These are phyloP conservation scores for Polyommatus iphigenia DNA, from an alignment of 2,888 invertebrate genomes.

Conservation along the genomic window DNA sequence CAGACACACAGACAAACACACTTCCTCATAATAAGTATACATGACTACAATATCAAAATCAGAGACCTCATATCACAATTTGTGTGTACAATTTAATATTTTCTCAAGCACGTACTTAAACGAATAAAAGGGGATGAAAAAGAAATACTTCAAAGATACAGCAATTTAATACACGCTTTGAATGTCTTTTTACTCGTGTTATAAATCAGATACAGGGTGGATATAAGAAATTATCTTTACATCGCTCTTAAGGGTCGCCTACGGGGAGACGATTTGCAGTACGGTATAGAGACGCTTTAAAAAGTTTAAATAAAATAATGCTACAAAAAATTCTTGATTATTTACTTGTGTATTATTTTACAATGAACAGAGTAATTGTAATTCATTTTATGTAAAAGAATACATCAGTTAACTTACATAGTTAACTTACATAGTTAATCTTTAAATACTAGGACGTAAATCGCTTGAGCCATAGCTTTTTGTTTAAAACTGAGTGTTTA, in stretches of 20 bases:
- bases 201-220: slow-evolving; percentile 5
- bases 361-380: too few species aligned
- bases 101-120: slow-evolving; percentile 18
- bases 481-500: too few species aligned
- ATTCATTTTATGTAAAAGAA: too few species aligned
- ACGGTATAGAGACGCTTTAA: neutral
- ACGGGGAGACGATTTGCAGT: neutral
- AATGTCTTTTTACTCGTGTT: slow-evolving; percentile 18
- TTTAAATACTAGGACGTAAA: too few species aligned
- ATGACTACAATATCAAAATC: neutral
- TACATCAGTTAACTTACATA: too few species aligned
- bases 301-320: too few species aligned
- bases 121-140: slow-evolving; percentile 5
- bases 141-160: slow-evolving; percentile 17
- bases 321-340: too few species aligned
- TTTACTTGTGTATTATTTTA: too few species aligned
- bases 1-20: too few species aligned
- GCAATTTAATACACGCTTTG: slow-evolving; percentile 22
- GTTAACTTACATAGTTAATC: too few species aligned
- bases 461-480: too few species aligned
- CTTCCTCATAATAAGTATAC: too few species aligned
- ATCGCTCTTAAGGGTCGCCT: neutral
- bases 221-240: slow-evolving; percentile 19
- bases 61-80: neutral
- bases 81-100: slow-evolving; percentile 9